Percentiles rank a stretch among this genome's conserved stretches.
Evolutionary conservation across 2,797 vertebrate species (phyloP).

Genomic region (Anniella stebbinsi): DNA sequence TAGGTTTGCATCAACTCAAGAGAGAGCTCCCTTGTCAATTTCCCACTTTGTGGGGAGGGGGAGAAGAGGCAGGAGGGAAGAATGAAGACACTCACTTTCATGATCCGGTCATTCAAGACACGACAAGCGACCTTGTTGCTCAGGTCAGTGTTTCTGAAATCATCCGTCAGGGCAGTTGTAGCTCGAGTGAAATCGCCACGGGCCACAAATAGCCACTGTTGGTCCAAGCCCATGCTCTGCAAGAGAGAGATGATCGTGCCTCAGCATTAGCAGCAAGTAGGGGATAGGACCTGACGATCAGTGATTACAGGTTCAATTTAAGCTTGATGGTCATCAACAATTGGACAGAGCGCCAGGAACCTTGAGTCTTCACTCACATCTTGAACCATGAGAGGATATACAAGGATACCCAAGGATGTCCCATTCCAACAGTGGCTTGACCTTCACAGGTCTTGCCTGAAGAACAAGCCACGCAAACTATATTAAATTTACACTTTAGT

Average conservation of each 20-base stretch:
- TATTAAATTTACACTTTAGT: neutral
- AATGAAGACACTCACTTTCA: constrained; percentile 83
- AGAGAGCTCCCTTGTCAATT: neutral
- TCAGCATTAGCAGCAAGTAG: neutral
- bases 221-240: constrained; percentile 78
- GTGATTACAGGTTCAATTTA: neutral
- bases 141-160: constrained; percentile 83
- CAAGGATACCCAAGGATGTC: neutral
- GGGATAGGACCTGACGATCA: fast-evolving
- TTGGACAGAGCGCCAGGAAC: neutral
- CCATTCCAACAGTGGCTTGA: too few relatives aligned
- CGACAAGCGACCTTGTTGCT: constrained; percentile 85
- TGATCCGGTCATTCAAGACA: constrained; percentile 91
- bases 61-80: too few relatives aligned
- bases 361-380: too few relatives aligned
- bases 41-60: neutral
- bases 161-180: constrained; percentile 68
- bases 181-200: constrained; percentile 87
- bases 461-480: neutral
- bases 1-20: neutral
- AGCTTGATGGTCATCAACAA: neutral
- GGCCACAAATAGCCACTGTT: constrained; percentile 89
- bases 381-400: too few relatives aligned
- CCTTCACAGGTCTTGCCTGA: neutral
- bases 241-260: constrained; percentile 26